Evolutionary conservation across 23 tunicate genomes (phyloP).

Genomic region (Trididemnum clinides): DNA sequence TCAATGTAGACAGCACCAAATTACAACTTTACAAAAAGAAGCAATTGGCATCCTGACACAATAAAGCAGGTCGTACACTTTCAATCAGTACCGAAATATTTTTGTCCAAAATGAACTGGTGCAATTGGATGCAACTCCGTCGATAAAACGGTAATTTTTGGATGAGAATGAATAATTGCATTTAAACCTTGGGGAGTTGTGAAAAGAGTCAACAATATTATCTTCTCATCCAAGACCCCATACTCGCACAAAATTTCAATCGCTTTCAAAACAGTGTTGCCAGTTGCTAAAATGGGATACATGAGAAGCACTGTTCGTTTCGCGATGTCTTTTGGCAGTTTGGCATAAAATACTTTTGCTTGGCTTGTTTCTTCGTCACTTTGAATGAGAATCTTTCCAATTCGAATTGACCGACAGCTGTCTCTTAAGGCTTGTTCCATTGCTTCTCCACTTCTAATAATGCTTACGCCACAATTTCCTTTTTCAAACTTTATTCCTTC

Average conservation of each 20-base stretch:
- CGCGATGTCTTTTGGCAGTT: slow-evolving; percentile 91
- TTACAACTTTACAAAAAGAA: no score
- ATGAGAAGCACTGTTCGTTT: slow-evolving; percentile 85
- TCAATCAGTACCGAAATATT: slow-evolving; percentile 95
- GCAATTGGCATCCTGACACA: no score
- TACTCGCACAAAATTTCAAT: slow-evolving; percentile 77
- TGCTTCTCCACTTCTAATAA: slow-evolving; percentile 92
- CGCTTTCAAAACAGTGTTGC: slow-evolving; percentile 86
- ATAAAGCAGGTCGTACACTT: no score
- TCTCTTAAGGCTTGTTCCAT: slow-evolving; percentile 98
- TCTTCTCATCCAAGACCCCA: slow-evolving; percentile 62
- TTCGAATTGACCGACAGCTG: slow-evolving; percentile 93
- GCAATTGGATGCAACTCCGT: slow-evolving; percentile 75
- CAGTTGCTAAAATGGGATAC: slow-evolving; percentile 97
- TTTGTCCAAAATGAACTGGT: slow-evolving; percentile 88
- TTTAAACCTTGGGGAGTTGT: slow-evolving; percentile 81
- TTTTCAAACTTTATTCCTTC: slow-evolving; percentile 84
- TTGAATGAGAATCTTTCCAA: slow-evolving; percentile 95
- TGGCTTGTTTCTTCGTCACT: slow-evolving; percentile 80
- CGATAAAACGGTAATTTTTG: slow-evolving; percentile 66
- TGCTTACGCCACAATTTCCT: slow-evolving; percentile 98
- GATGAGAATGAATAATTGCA: slow-evolving; percentile 50
- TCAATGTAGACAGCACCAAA: no score
- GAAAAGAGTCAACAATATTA: slow-evolving; percentile 85
- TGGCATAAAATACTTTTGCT: slow-evolving; percentile 97